Evolutionary conservation across 2,797 vertebrate species (phyloP), one percentile per base, ranked within the genome.

Genomic region (Phrynocephalus forsythii): DNA sequence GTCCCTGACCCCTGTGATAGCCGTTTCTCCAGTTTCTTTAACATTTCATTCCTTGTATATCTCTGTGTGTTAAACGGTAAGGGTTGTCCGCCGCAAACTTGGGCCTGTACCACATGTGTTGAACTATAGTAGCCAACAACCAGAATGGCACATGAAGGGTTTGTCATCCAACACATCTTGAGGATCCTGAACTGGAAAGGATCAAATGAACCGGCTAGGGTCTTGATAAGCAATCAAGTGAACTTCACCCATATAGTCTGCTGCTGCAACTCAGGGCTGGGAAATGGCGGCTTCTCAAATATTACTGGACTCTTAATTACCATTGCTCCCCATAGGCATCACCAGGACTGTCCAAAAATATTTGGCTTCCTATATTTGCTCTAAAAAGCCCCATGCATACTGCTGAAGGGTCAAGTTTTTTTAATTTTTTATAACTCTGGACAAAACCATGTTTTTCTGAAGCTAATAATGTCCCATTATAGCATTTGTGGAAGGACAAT

Each of bases 371-470:
- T 56, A 30, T 79, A 60, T 18, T 79, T 79, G 78, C n/a, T 33
- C 16, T 79, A 79, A 28, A 7, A 16, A 79, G 20, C 60, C n/a
- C 56, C 56, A 60, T 60, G 52, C 56, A 79, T 79, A 79, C 56
- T 79, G n/a, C 60, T 63, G 60, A 60, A 38, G 52, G 24, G 6
- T 33, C 8, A 63, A 63, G 30, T 52, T 80, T 30, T 30, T 33
- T 63, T 63, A n/a, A 63, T 20, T 79, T 79, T 79, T 80, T 60
- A 80, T 5, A 33, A 22, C 52, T 80, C 63, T 80, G 79, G 79
- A 60, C 52, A 63, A 30, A 60, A 28, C 56, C 30, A 80, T 80
- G 56, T 30, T 30, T 80, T 80, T 30, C 22, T 80, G 56, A 13
- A 38, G 63, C 60, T 9, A 13, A 56, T 60, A 28, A n/a, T 63